Conservation (phyloP, 2,113 vertebrate species). For the Paratilapia polleni region DNA sequence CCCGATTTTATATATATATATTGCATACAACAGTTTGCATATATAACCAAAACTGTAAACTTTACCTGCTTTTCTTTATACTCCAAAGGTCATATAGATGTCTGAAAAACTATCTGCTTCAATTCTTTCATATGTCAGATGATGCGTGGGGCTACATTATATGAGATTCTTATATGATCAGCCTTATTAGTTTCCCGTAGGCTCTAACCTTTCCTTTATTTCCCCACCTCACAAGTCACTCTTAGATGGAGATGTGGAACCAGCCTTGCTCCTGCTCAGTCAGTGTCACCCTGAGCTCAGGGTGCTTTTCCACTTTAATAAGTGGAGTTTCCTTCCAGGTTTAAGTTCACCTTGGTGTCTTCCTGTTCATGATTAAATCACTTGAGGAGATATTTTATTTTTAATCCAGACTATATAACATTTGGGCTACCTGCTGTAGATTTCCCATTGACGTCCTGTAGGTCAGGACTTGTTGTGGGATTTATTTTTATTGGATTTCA, state of each 20-base stretch:
- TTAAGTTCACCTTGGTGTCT: conserved; percentile 52
- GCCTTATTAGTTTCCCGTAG: conserved; percentile 67
- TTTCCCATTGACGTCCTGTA: conserved; percentile 24
- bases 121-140: conserved; percentile 56
- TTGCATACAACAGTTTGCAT: neutral
- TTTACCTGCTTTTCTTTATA: conserved; percentile 26
- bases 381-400: conserved; percentile 64
- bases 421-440: conserved; percentile 17
- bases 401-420: conserved; percentile 58
- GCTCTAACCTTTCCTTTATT: conserved; percentile 65
- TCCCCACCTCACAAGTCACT: conserved; percentile 32
- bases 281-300: conserved; percentile 40
- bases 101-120: conserved; percentile 31
- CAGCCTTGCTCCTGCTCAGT: conserved; percentile 1
- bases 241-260: conserved; percentile 45
- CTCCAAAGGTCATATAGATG: conserved; percentile 35
- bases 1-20: neutral
- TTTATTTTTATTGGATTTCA: conserved; percentile 65
- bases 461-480: conserved; percentile 27
- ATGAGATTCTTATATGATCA: conserved; percentile 53
- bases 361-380: conserved; percentile 70
- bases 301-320: conserved; percentile 64
- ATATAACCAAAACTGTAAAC: neutral
- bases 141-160: conserved; percentile 43
- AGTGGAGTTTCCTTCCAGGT: conserved; percentile 55